These are phyloP conservation scores for Drosophila ananassae DNA, from an alignment of 1,140 invertebrate species.

Conservation along the genomic window DNA sequence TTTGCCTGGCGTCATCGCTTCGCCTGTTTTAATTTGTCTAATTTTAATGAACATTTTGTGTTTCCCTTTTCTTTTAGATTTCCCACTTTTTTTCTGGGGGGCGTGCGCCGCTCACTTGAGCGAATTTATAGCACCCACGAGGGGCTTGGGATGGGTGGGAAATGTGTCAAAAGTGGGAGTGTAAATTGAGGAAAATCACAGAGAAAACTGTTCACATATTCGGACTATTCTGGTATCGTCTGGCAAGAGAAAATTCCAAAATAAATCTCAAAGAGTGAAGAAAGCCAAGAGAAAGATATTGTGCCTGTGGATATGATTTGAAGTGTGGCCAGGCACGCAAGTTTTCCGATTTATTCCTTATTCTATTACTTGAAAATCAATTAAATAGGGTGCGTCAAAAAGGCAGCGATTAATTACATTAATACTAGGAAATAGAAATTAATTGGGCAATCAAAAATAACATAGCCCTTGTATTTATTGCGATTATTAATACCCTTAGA, in stretches of 20 bases:
- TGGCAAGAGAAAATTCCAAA: slow-evolving; percentile 64
- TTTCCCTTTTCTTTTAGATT: slow-evolving; percentile 28
- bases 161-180: slow-evolving; percentile 11
- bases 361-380: slow-evolving; percentile 10
- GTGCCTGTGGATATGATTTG: slow-evolving; percentile 14
- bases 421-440: slow-evolving; percentile 2
- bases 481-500: background rate
- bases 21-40: slow-evolving; percentile 63
- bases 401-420: slow-evolving; percentile 13
- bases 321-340: slow-evolving; percentile 54
- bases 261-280: slow-evolving; percentile 42
- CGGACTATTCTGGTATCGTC: slow-evolving; percentile 35
- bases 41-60: slow-evolving; percentile 72
- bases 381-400: slow-evolving; percentile 9
- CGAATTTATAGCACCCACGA: slow-evolving; percentile 5
- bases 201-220: slow-evolving; percentile 23
- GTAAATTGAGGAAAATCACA: slow-evolving; percentile 19
- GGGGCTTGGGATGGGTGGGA: slow-evolving; percentile 4
- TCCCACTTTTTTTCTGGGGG: background rate
- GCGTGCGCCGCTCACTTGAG: slow-evolving; percentile 7
- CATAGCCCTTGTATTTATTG: background rate
- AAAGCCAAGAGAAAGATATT: slow-evolving; percentile 25
- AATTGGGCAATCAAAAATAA: slow-evolving; percentile 9
- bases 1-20: slow-evolving; percentile 57
- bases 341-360: slow-evolving; percentile 13